phyloP scores from a whole-genome alignment of 2,888 invertebrate genomes.

The Galerucella calmariensis region DNA sequence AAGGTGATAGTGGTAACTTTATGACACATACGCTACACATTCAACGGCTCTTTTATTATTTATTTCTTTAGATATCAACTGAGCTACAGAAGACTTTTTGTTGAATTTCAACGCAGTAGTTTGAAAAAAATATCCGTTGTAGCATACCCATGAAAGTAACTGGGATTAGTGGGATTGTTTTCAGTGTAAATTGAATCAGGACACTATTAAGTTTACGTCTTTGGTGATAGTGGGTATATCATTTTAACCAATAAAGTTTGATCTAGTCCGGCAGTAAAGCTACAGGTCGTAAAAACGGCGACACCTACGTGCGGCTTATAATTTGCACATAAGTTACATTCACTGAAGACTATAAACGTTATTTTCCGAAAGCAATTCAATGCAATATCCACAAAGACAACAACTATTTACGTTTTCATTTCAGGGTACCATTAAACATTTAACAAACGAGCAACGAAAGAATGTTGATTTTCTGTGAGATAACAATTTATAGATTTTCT shows the following conservation, averaged over 20 bases:
- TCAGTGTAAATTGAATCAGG: neutral
- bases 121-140: neutral
- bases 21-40: too few species aligned
- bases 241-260: neutral
- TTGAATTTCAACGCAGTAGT: too few species aligned
- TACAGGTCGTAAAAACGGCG: slow-evolving; percentile 17
- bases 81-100: too few species aligned
- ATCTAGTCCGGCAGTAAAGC: slow-evolving; percentile 6
- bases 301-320: slow-evolving; percentile 17
- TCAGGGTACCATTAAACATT: slow-evolving; percentile 9
- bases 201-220: neutral
- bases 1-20: too few species aligned
- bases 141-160: neutral
- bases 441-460: slow-evolving; percentile 32
- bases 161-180: neutral
- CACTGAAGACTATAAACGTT: slow-evolving; percentile 5
- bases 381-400: slow-evolving; percentile 14
- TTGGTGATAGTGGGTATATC: neutral
- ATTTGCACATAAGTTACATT: slow-evolving; percentile 19
- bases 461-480: slow-evolving; percentile 13
- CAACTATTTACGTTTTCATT: slow-evolving; percentile 29
- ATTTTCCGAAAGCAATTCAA: slow-evolving; percentile 29
- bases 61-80: too few species aligned
- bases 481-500: slow-evolving; percentile 5
- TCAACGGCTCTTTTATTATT: too few species aligned